phyloP scores from a whole-genome alignment of 2,797 vertebrate species.

The Gila robusta region DNA sequence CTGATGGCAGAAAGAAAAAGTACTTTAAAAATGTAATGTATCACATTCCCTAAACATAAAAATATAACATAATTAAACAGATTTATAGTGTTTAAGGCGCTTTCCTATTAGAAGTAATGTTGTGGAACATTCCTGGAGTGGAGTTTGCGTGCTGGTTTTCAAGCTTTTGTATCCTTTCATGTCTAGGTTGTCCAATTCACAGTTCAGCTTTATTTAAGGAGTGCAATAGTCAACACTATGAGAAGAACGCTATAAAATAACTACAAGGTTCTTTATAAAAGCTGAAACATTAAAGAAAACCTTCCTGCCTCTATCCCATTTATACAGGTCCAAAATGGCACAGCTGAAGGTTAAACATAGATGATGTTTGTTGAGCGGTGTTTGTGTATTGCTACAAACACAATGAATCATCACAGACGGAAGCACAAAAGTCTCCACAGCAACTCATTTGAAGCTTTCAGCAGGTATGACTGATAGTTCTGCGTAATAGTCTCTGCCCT shows the following conservation, averaged over 20 bases:
- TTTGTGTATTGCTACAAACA: constrained; percentile 43
- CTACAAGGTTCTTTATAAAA: constrained; percentile 41
- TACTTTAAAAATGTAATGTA: neutral
- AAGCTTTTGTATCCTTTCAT: constrained; percentile 1
- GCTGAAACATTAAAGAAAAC: constrained; percentile 15
- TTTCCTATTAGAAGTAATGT: neutral
- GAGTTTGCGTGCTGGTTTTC: constrained; percentile 2
- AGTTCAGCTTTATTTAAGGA: neutral
- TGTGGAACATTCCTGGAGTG: neutral
- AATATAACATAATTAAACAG: neutral
- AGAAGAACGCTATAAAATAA: neutral
- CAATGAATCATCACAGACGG: constrained; percentile 46
- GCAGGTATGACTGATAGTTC: constrained; percentile 40
- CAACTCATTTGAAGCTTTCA: constrained; percentile 54
- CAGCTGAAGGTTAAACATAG: constrained; percentile 37
- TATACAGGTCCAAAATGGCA: constrained; percentile 29
- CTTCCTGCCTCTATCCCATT: constrained; percentile 15
- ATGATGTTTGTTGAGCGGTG: constrained; percentile 32
- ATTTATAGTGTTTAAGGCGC: neutral
- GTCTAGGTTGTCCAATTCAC: constrained; percentile 21
- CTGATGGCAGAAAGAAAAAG: neutral
- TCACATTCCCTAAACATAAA: neutral
- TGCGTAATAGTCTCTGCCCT: constrained; percentile 50
- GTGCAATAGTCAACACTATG: neutral
- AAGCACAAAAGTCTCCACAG: constrained; percentile 48